Evolutionary conservation across 2,797 vertebrate species (phyloP).

Genomic region (Zenarchopterus dispar): DNA sequence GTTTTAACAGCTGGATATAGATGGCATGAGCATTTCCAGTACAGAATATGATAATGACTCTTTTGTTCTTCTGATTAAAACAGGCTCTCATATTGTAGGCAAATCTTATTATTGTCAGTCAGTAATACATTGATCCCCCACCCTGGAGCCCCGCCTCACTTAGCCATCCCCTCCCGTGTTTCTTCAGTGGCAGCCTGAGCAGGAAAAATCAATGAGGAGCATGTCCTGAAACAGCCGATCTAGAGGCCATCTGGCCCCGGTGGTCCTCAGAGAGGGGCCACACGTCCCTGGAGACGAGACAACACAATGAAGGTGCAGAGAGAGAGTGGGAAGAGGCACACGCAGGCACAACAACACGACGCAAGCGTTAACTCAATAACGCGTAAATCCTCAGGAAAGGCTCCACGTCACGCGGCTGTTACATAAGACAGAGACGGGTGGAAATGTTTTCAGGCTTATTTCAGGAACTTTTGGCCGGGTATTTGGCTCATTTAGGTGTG

Average conservation of each 20-base stretch:
- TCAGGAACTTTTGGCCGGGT: conserved; percentile 6
- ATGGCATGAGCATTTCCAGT: not conserved
- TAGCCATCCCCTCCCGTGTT: conserved; percentile 44
- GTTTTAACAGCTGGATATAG: not conserved
- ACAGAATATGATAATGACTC: conserved; percentile 3
- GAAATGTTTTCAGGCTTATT: conserved; percentile 13
- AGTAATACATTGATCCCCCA: conserved; percentile 53
- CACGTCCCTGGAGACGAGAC: conserved; percentile 56
- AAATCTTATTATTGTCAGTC: conserved; percentile 36
- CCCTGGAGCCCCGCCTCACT: conserved; percentile 10
- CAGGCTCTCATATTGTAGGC: conserved; percentile 34
- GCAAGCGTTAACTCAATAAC: conserved; percentile 65
- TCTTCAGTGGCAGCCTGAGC: conserved; percentile 74
- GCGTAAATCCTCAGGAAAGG: conserved; percentile 40
- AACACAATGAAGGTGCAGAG: conserved; percentile 36
- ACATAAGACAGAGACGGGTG: conserved; percentile 38
- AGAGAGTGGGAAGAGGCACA: conserved; percentile 19
- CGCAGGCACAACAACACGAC: conserved; percentile 46
- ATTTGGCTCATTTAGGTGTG: not conserved
- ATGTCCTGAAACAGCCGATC: conserved; percentile 81
- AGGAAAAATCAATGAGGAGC: conserved; percentile 83
- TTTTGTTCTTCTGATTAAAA: conserved; percentile 9
- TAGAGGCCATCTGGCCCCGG: conserved; percentile 79
- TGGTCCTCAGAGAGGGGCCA: conserved; percentile 71
- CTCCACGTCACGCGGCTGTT: conserved; percentile 35